Evolutionary conservation across 2,797 vertebrate species (phyloP), one percentile per base, ranked within the genome.

Genomic region (Rallus crepitans): DNA sequence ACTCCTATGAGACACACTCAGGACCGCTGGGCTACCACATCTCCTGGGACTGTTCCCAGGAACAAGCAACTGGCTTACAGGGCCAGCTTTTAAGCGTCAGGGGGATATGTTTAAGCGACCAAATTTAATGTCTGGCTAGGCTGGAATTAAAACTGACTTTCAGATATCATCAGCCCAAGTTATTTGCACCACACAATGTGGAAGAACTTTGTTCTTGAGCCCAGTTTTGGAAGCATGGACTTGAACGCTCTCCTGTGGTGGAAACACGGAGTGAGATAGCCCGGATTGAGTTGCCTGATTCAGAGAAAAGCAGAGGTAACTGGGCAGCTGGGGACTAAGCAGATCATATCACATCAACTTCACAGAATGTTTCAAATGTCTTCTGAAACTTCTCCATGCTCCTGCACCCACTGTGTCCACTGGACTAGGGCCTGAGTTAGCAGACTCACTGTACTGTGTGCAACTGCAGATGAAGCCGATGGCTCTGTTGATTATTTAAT

Each of bases 231-330:
- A 57, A 69, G 15, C 0, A 39, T 28, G 70, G n/a, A 60, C 39
- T 83, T 59, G 47, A 47, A 25, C 4, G 66, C 55, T 91, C 53
- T 85, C 73, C 71, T 81, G 82, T 27, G 66, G 25, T 70, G 56
- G 52, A 76, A 82, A 78, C 42, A 35, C 28, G 79, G 19, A 76
- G 70, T n/a, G 72, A 91, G 37, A 37, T 28, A 63, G 87, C 56
- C 52, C 83, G 31, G 27, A 56, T 33, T 8, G 66, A 94, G 59
- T 7, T 40, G 27, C 42, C 30, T 35, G 59, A 69, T 77, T 68
- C 47, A 81, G 21, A 81, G 61, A 86, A 94, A 90, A 93, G 72
- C 68, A 73, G 61, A 96, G 83, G 33, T 48, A 93, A 79, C 87
- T 73, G 47, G 25, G 59, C 52, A 87, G 78, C n/a, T 86, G 11